phyloP scores from a whole-genome alignment of 2,888 invertebrate species.

The Bruchidius siliquastri region DNA sequence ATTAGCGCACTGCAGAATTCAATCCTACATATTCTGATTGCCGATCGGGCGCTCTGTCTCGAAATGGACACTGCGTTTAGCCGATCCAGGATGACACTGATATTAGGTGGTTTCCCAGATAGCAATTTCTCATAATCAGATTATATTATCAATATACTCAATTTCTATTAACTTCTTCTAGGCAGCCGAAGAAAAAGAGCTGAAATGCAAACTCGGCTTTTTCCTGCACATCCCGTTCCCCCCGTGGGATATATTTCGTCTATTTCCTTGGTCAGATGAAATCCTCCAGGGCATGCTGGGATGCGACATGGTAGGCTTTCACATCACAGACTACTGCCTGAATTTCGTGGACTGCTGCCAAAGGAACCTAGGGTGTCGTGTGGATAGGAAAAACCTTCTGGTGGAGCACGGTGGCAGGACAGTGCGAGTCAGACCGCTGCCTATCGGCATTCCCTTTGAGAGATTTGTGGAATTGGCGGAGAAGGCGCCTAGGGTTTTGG shows the following conservation, averaged over 20 bases:
- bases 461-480: slow-evolving; percentile 77
- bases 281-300: slow-evolving; percentile 87
- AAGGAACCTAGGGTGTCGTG: slow-evolving; percentile 79
- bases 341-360: slow-evolving; percentile 92
- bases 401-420: slow-evolving; percentile 85
- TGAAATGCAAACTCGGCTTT: slow-evolving; percentile 80
- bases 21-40: no score
- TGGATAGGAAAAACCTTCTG: slow-evolving; percentile 79
- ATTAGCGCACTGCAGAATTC: no score
- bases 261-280: slow-evolving; percentile 92
- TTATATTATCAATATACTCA: neutral
- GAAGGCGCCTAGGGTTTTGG: slow-evolving; percentile 58
- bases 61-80: no score
- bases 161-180: slow-evolving; percentile 26
- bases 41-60: no score
- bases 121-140: no score
- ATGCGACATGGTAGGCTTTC: slow-evolving; percentile 91
- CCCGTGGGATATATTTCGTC: slow-evolving; percentile 86
- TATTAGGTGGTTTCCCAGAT: no score
- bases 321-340: slow-evolving; percentile 84
- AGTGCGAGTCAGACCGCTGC: slow-evolving; percentile 76
- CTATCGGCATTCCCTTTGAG: slow-evolving; percentile 86
- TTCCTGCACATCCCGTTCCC: slow-evolving; percentile 95
- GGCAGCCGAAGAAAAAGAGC: slow-evolving; percentile 70
- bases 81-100: no score